Evolutionary conservation across 2,113 vertebrate species (phyloP), one percentile per base, ranked within the genome.

Genomic region (Microtus montanus): DNA sequence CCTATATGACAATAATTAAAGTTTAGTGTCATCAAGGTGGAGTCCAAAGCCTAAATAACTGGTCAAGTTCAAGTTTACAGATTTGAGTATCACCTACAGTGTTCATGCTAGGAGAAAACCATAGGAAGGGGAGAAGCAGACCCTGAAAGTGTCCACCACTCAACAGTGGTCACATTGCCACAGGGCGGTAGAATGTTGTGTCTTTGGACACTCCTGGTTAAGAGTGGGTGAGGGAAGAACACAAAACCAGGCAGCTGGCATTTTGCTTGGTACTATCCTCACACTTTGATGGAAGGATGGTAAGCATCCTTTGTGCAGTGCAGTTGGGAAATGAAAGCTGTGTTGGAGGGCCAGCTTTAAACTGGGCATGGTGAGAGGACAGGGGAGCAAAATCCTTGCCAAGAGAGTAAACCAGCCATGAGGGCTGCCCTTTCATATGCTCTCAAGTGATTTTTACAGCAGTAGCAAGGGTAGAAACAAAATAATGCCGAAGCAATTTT

Each of bases 391-490:
- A 87, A 71, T 49, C 91, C 90, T 63, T 87, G 77, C 3, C 47
- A 82, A 52, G 44, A 73, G 9, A 89, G 90, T 79, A 90, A 94
- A 94, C 2, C 2, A 80, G 96, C 14, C 38, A 10, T 12, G 17
- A 33, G 22, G 33, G 52, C 41, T 75, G 86, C 90, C 28, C 41
- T 96, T 73, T 85, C 3, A 6, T 93, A 71, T 92, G 78, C 75
- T 84, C 70, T 91, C 17, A 3, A 1, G 52, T 96, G 19, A 0
- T 78, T 93, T 97, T 97, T 30, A 94, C 66, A 93, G 73, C 68
- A 88, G 89, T 93, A 92, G 4, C 58, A 95, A 97, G 92, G 20
- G 22, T 95, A 97, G 75, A 63, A 94, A 92, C 89, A 75, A 73
- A 35, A 24, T 85, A 91, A 95, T 97, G 71, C 64, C 41, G 93